phyloP scores from a whole-genome alignment of 2,113 vertebrate genomes.

The Probosciger aterrimus region DNA sequence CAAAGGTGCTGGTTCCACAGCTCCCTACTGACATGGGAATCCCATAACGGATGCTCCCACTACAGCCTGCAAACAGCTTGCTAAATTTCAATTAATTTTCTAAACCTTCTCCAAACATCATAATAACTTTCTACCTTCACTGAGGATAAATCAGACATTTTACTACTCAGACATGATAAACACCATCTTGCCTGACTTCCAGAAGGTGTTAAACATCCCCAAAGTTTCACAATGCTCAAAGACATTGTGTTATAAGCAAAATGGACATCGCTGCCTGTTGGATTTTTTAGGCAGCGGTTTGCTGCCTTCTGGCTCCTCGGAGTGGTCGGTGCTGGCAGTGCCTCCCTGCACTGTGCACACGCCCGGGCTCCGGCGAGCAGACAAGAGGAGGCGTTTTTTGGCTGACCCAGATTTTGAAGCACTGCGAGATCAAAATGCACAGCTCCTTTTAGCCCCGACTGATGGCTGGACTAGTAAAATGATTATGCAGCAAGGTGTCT shows the following conservation, averaged over 20 bases:
- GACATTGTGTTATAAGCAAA: neutral
- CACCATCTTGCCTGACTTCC: neutral
- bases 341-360: conserved; percentile 47
- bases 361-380: neutral
- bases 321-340: conserved; percentile 43
- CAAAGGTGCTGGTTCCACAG: fast-evolving
- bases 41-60: fast-evolving
- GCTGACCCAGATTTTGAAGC: neutral
- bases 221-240: neutral
- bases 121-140: neutral
- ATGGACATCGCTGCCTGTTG: neutral
- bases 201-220: neutral
- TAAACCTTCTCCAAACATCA: neutral
- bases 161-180: neutral
- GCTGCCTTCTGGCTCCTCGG: neutral
- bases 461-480: neutral
- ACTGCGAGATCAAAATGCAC: neutral
- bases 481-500: neutral
- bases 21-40: fast-evolving
- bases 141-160: neutral
- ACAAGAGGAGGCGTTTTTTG: neutral
- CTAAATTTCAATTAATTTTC: neutral
- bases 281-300: neutral
- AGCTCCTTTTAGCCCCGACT: neutral
- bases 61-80: neutral